Evolutionary conservation across 2,113 vertebrate species (phyloP).

Genomic region (Rhinolophus sinicus): DNA sequence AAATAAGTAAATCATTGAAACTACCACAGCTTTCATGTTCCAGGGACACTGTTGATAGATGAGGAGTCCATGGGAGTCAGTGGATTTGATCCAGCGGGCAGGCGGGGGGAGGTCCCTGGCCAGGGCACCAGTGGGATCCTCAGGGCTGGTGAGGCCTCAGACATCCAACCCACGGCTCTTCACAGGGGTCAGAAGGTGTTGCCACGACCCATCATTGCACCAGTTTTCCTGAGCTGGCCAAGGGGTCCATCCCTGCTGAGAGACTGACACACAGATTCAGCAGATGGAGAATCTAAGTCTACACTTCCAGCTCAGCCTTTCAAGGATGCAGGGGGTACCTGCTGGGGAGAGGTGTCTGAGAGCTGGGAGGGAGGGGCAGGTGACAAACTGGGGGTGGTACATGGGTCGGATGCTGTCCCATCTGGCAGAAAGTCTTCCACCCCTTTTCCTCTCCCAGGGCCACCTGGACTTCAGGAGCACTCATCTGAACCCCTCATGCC

Average conservation of each 20-base stretch:
- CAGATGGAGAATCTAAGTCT: neutral
- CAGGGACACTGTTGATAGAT: constrained; percentile 44
- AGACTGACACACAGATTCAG: rapidly evolving
- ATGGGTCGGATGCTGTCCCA: rapidly evolving
- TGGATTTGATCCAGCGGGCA: constrained; percentile 14
- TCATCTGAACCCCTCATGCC: rapidly evolving
- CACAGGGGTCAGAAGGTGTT: neutral
- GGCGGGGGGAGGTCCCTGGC: constrained; percentile 9
- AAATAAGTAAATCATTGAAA: constrained; percentile 81
- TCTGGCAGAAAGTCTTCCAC: no score
- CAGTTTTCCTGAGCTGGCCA: neutral
- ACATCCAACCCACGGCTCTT: constrained; percentile 27
- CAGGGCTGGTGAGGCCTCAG: neutral
- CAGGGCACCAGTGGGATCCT: neutral
- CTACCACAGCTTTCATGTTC: constrained; percentile 13
- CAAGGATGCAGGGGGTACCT: neutral
- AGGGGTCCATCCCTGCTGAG: neutral
- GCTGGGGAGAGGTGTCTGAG: neutral
- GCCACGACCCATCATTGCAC: neutral
- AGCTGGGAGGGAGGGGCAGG: neutral
- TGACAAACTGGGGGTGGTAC: neutral
- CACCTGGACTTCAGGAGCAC: neutral
- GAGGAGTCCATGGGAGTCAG: neutral
- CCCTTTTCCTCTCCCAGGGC: neutral
- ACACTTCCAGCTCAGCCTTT: neutral